These are phyloP conservation scores for Schizotus pectinicornis DNA, from an alignment of 2,888 invertebrate genomes.

Conservation along the genomic window DNA sequence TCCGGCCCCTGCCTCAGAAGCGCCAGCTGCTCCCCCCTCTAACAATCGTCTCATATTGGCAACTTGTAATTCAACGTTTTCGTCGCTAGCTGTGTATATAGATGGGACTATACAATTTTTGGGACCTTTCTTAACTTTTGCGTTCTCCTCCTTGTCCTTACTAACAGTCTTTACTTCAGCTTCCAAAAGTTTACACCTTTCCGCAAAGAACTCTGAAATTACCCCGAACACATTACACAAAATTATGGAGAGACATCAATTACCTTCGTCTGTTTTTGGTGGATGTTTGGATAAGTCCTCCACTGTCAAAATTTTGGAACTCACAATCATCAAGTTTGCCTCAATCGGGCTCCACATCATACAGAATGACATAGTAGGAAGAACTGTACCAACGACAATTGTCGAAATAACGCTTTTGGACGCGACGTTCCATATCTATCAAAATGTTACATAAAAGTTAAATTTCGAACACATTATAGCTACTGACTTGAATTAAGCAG, in stretches of 20 bases:
- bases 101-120: slow-evolving; percentile 35
- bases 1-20: neutral
- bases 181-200: neutral
- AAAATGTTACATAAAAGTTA: slow-evolving; percentile 4
- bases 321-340: slow-evolving; percentile 67
- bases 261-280: slow-evolving; percentile 47
- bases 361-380: slow-evolving; percentile 62
- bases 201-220: slow-evolving; percentile 5
- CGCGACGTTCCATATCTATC: slow-evolving; percentile 69
- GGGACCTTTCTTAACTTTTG: slow-evolving; percentile 19
- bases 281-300: slow-evolving; percentile 67
- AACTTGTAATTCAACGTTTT: slow-evolving; percentile 17
- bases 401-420: slow-evolving; percentile 64
- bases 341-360: slow-evolving; percentile 69
- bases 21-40: slow-evolving; percentile 20
- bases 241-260: neutral
- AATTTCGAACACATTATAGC: slow-evolving; percentile 13
- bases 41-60: slow-evolving; percentile 36
- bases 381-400: slow-evolving; percentile 63
- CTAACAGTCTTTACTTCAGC: neutral
- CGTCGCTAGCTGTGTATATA: slow-evolving; percentile 31
- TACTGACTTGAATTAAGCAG: slow-evolving; percentile 70
- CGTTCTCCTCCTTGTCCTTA: neutral
- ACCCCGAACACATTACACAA: neutral
- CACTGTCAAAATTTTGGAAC: slow-evolving; percentile 70